phyloP scores from a whole-genome alignment of 2,888 invertebrate species.

The Drosophila vallismaia region DNA sequence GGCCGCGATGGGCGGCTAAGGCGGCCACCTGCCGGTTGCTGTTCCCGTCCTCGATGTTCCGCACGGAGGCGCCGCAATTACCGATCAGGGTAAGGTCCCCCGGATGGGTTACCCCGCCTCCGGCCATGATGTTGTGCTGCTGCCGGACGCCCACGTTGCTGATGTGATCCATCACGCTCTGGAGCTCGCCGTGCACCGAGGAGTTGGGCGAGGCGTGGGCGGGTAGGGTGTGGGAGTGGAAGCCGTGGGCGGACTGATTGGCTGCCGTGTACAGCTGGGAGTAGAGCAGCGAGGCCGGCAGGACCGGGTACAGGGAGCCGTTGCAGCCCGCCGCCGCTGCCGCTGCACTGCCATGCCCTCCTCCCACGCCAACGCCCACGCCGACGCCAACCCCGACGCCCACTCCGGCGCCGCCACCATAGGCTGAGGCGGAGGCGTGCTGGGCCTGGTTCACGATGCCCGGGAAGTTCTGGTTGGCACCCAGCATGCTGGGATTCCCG shows the following conservation, averaged over 20 bases:
- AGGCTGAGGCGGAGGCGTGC: slow-evolving; percentile 80
- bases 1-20: slow-evolving; percentile 83
- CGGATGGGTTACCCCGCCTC: slow-evolving; percentile 82
- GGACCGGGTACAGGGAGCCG: slow-evolving; percentile 90
- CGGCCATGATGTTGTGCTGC: slow-evolving; percentile 85
- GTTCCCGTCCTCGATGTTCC: slow-evolving; percentile 83
- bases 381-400: slow-evolving; percentile 84
- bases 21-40: slow-evolving; percentile 83
- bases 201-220: slow-evolving; percentile 87
- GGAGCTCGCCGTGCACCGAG: slow-evolving; percentile 88
- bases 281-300: slow-evolving; percentile 92
- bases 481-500: slow-evolving; percentile 76
- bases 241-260: slow-evolving; percentile 89
- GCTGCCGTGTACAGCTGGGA: slow-evolving; percentile 93
- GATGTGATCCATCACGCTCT: slow-evolving; percentile 91
- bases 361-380: slow-evolving; percentile 84
- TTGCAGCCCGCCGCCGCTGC: slow-evolving; percentile 86
- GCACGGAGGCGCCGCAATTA: slow-evolving; percentile 83
- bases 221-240: slow-evolving; percentile 88
- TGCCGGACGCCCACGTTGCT: slow-evolving; percentile 86
- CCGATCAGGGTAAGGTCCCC: slow-evolving; percentile 83
- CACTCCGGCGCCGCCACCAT: slow-evolving; percentile 85
- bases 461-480: slow-evolving; percentile 84
- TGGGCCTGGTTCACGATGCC: slow-evolving; percentile 86
- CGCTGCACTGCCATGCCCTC: slow-evolving; percentile 67